These are phyloP conservation scores for Hippocampus kuda DNA, from an alignment of 2,797 vertebrate species.

Conservation along the genomic window DNA sequence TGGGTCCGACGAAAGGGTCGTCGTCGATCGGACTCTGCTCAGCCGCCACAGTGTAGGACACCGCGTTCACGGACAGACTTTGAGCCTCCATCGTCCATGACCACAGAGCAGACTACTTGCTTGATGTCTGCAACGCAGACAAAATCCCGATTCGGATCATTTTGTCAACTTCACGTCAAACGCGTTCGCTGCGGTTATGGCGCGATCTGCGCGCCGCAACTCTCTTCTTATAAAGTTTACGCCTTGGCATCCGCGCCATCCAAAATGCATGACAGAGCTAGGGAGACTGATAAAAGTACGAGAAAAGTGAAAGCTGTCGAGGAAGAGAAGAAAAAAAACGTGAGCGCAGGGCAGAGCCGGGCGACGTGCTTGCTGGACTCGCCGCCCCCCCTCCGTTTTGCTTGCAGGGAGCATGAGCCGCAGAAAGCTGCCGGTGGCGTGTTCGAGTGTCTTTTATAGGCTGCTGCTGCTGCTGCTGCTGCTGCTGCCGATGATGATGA, in stretches of 20 bases:
- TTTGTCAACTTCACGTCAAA: conserved; percentile 27
- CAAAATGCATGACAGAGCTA: conserved; percentile 9
- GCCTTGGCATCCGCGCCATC: conserved; percentile 9
- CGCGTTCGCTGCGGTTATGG: neutral
- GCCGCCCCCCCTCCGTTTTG: no score
- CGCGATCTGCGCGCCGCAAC: conserved; percentile 3
- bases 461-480: neutral
- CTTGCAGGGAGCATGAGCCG: conserved; percentile 17
- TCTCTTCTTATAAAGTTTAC: conserved; percentile 24
- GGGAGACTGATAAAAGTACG: neutral
- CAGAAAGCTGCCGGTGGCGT: conserved; percentile 35
- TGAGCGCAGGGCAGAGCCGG: neutral
- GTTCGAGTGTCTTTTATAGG: conserved; percentile 58
- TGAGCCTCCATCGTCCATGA: conserved; percentile 63
- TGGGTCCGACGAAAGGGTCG: conserved; percentile 70
- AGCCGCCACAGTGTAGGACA: conserved; percentile 55
- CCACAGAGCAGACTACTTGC: conserved; percentile 12
- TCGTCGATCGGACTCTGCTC: conserved; percentile 48
- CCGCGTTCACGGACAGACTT: conserved; percentile 61
- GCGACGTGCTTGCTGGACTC: conserved; percentile 7
- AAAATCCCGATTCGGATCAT: neutral
- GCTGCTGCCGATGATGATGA: no score
- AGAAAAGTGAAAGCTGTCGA: neutral
- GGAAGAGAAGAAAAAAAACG: neutral
- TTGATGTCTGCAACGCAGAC: neutral